Conservation (phyloP, 2,888 invertebrate species). For the Nomada ruficornis region DNA sequence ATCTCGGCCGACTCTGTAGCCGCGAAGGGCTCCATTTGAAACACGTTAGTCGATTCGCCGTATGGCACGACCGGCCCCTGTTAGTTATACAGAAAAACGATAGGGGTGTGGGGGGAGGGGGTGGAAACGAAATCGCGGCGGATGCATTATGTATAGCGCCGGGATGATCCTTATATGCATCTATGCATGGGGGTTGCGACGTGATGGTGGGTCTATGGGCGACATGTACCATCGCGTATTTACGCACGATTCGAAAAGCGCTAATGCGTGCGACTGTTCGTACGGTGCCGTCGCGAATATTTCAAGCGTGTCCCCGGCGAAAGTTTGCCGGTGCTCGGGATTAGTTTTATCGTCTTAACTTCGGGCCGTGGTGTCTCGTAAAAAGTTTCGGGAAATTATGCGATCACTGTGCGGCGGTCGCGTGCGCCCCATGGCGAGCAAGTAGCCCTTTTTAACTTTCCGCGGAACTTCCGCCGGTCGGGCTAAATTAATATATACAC, state of each 20-base stretch:
- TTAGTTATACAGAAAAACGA: slow-evolving; percentile 45
- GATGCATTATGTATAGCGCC: slow-evolving; percentile 82
- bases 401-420: slow-evolving; percentile 9
- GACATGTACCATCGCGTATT: slow-evolving; percentile 46
- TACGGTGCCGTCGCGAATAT: slow-evolving; percentile 24
- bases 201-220: slow-evolving; percentile 59
- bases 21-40: slow-evolving; percentile 82
- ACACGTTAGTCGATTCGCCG: slow-evolving; percentile 79
- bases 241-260: slow-evolving; percentile 37
- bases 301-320: slow-evolving; percentile 37
- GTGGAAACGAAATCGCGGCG: slow-evolving; percentile 56
- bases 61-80: slow-evolving; percentile 40
- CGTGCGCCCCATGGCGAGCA: slow-evolving; percentile 35
- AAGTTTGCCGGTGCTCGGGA: slow-evolving; percentile 51
- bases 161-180: slow-evolving; percentile 81
- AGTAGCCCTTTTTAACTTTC: slow-evolving; percentile 47
- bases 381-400: slow-evolving; percentile 59
- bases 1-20: slow-evolving; percentile 77
- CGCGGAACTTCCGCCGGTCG: slow-evolving; percentile 11
- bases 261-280: slow-evolving; percentile 46
- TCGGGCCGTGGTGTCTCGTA: slow-evolving; percentile 34
- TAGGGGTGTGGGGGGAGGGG: neutral
- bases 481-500: slow-evolving; percentile 62
- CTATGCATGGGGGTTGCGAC: slow-evolving; percentile 75
- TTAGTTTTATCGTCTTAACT: slow-evolving; percentile 56